A percentile compares a stretch with the other conserved stretches of the same genome.
Evolutionary conservation across 1,140 invertebrate genomes (phyloP).

Genomic region (Varroa destructor): DNA sequence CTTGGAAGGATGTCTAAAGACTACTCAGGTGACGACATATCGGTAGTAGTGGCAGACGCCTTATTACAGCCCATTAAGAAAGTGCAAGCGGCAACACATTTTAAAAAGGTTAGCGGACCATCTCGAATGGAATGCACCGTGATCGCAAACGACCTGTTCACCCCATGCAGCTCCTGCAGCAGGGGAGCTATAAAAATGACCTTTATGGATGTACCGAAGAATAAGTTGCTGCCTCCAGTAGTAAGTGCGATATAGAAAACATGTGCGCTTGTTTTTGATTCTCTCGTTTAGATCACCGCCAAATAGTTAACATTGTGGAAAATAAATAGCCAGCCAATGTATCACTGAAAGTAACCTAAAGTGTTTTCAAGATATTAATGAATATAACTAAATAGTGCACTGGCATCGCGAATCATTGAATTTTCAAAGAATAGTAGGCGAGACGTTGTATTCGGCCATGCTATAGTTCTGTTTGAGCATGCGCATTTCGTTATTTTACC

Average conservation of each 20-base stretch:
- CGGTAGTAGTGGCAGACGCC: conserved; percentile 91
- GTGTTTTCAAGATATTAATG: no score
- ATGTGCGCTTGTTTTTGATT: not conserved
- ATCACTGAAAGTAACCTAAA: no score
- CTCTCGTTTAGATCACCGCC: not conserved
- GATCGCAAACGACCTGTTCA: conserved; percentile 77
- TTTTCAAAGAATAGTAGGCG: no score
- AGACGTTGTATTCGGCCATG: no score
- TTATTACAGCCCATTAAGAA: conserved; percentile 97
- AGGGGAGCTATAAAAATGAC: conserved; percentile 87
- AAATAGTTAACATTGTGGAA: not conserved
- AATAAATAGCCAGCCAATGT: no score
- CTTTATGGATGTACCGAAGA: conserved; percentile 86
- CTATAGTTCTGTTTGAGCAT: no score
- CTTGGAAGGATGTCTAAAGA: conserved; percentile 1
- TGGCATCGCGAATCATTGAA: no score
- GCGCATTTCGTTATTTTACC: no score
- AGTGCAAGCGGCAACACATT: conserved; percentile 95
- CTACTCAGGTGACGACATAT: conserved; percentile 89
- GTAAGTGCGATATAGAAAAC: conserved; percentile 46
- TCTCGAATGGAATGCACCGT: conserved; percentile 63
- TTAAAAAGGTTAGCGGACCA: conserved; percentile 65
- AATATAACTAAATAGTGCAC: no score
- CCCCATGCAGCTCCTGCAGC: conserved; percentile 89
- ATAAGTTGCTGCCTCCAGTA: conserved; percentile 89